Evolutionary conservation across 2,797 vertebrate species (phyloP).

Genomic region (Propithecus perrieri): DNA sequence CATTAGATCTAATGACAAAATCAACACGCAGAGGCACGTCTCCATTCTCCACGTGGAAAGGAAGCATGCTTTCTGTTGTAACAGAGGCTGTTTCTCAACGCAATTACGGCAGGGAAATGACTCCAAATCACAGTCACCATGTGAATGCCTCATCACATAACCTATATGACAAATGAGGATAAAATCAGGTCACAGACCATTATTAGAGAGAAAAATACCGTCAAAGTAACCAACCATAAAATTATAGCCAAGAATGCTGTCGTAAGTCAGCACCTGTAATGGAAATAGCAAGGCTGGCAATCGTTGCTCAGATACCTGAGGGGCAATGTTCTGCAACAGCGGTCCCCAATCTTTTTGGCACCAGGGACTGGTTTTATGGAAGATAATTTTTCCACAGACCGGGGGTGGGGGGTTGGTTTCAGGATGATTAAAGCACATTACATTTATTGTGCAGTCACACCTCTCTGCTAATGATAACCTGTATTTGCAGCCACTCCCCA

Average conservation of each 20-base stretch:
- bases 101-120: not conserved
- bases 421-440: too few relatives aligned
- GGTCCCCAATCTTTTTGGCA: too few relatives aligned
- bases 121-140: not conserved
- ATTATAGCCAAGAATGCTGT: not conserved
- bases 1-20: not conserved
- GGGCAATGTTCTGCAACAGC: not conserved
- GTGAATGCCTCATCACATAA: not conserved
- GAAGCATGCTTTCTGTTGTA: not conserved
- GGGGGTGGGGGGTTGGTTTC: too few relatives aligned
- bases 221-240: not conserved
- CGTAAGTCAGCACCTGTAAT: not conserved
- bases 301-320: not conserved
- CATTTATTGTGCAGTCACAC: too few relatives aligned
- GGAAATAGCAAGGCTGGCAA: not conserved
- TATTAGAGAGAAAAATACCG: conserved; percentile 8
- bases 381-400: too few relatives aligned
- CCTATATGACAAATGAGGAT: not conserved
- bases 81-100: not conserved
- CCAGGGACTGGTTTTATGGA: too few relatives aligned
- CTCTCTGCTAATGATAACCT: too few relatives aligned
- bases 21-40: accelerated
- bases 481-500: too few relatives aligned
- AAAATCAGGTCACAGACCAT: conserved; percentile 49
- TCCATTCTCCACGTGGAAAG: not conserved